Conservation (phyloP, 2,113 vertebrate species). For the Catharus minimus region DNA sequence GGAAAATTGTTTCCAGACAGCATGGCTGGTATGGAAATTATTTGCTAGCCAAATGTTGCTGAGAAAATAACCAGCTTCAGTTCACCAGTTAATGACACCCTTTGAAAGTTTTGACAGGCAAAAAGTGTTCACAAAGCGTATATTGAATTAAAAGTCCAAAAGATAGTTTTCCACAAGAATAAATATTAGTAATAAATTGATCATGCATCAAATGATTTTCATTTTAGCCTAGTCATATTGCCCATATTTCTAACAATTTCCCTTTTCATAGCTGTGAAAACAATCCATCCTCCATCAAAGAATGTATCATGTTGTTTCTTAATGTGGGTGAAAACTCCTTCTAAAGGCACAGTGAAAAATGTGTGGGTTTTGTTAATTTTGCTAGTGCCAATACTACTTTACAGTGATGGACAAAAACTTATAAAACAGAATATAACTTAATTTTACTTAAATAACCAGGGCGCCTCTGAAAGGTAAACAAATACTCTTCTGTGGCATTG, state of each 20-base stretch:
- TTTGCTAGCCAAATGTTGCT: not conserved
- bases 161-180: not conserved
- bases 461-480: conserved; percentile 32
- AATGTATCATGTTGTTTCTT: not conserved
- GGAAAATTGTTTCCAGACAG: not conserved
- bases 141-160: not conserved
- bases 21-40: not conserved
- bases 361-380: conserved; percentile 32
- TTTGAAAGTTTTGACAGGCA: not conserved
- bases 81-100: not conserved
- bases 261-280: not conserved
- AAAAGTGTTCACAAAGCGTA: not conserved
- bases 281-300: not conserved
- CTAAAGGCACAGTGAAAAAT: not conserved
- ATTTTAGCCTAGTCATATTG: not conserved
- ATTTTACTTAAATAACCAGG: conserved; percentile 39
- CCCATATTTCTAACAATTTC: not conserved
- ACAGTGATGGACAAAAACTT: not conserved
- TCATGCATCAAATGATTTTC: not conserved
- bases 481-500: conserved; percentile 24
- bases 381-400: not conserved
- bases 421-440: conserved; percentile 9
- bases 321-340: not conserved
- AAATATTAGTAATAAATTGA: not conserved
- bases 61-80: not conserved